Base-by-base conservation (phyloP, 2,113 vertebrate genomes). In the Petromus typicus region DNA sequence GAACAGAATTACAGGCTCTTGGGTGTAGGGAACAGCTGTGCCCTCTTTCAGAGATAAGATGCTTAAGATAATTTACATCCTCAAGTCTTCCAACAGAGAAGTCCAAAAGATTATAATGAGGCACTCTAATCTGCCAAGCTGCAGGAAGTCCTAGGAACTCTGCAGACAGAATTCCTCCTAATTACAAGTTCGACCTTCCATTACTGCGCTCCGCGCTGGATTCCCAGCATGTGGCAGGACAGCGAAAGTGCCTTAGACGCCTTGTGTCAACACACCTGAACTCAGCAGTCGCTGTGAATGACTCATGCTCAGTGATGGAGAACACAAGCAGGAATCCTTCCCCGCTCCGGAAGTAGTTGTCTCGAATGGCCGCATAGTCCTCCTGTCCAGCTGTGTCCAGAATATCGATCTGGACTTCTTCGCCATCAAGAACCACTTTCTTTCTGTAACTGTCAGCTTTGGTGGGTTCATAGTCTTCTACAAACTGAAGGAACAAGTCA, bases 371-470 rank as follows among this genome's bases (percentile, higher is more conserved):
- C 4, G 99, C 99, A 23, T 99, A 99, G 98, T 99, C 99, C 98
- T 99, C 99, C 97, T 99, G 99, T 45, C 99, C 99, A 0, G 99
- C 99, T 0, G 99, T 99, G 96, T 99, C 99, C 98, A 99, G 97
- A 86, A 99, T 99, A 91, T 99, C 99, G 75, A 99, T 99, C 98
- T 99, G 99, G 7, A 99, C 99, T 96, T 99, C 99, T 95, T 99
- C 99, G 32, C 99, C 99, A 63, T 99, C 99, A 73, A 99, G 98
- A 32, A 99, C 99, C 93, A 99, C 99, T 96, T 99, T 99, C 98
- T 99, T 99, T 95, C 99, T 99, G 98, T 99, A 99, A 97, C 99
- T 99, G 99, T 99, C 99, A 12, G 99, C 99, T 97, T 99, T 99
- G 45, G 99, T 99, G 92, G 99, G 99, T 97, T 99, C 99, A 89